Conservation (phyloP, 2,888 invertebrate genomes). For the Drosophila monieri region DNA sequence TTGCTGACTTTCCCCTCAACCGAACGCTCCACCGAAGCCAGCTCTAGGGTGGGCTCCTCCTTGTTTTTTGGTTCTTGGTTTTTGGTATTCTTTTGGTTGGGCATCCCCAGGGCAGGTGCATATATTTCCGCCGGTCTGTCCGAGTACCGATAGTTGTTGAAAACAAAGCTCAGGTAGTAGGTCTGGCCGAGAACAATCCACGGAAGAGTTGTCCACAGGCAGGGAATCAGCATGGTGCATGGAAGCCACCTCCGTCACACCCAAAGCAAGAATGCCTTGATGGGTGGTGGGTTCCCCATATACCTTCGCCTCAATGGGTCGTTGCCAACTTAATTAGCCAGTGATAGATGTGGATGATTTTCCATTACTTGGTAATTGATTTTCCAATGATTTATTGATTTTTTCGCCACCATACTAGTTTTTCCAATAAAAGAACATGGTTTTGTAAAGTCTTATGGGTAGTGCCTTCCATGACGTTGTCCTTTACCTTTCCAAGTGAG, state of each 20-base stretch:
- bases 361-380: conserved; percentile 9
- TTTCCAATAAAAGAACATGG: neutral
- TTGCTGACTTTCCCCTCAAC: neutral
- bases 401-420: neutral
- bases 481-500: no score
- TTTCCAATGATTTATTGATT: neutral
- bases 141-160: conserved; percentile 51
- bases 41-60: conserved; percentile 10
- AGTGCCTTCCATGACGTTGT: neutral
- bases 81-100: neutral
- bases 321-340: conserved; percentile 29
- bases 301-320: conserved; percentile 41
- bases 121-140: neutral
- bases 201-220: conserved; percentile 48
- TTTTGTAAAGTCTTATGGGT: neutral
- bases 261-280: conserved; percentile 15
- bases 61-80: neutral
- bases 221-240: conserved; percentile 20
- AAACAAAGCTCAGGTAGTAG: conserved; percentile 66
- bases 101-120: conserved; percentile 3
- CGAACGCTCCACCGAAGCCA: conserved; percentile 24
- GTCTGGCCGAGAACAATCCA: conserved; percentile 51
- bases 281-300: conserved; percentile 46
- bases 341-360: neutral
- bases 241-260: neutral